Conservation (phyloP, 1,140 invertebrate genomes). For the Aplysia californica region DNA sequence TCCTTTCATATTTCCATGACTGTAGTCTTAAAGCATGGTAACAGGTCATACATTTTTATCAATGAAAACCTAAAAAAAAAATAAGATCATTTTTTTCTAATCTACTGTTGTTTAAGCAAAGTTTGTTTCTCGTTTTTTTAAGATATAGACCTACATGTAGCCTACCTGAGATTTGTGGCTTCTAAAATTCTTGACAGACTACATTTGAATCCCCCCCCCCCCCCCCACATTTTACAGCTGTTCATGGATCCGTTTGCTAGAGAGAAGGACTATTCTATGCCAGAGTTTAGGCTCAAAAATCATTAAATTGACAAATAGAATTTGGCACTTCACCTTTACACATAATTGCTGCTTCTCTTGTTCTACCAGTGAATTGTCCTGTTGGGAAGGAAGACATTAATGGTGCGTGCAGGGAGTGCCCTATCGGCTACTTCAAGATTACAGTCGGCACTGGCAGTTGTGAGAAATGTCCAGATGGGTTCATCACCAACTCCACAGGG, state of each 20-base stretch:
- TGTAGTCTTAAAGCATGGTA: no score
- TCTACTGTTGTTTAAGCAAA: no score
- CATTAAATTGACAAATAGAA: no score
- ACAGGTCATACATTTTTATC: no score
- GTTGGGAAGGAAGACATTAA: constrained; percentile 8
- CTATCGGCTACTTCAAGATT: constrained; percentile 89
- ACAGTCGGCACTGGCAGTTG: constrained; percentile 29
- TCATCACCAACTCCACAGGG: constrained; percentile 34
- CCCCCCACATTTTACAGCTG: not conserved
- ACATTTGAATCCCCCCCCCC: not conserved
- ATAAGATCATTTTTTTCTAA: no score
- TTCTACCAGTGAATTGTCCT: constrained; percentile 26
- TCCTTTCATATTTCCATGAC: no score
- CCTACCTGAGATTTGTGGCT: no score
- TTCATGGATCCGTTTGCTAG: no score
- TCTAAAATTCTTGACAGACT: not conserved
- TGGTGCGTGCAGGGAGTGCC: constrained; percentile 81
- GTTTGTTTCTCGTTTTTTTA: no score
- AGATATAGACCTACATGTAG: no score
- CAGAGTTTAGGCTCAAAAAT: not conserved
- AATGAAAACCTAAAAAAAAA: no score
- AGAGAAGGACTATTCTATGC: not conserved
- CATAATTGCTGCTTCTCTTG: not conserved
- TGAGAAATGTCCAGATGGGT: constrained; percentile 25
- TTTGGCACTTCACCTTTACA: no score